A percentile compares a stretch with the other conserved stretches of the same genome.
These are phyloP conservation scores for Acrobasis consociella DNA, from an alignment of 2,888 invertebrate genomes.

Conservation along the genomic window DNA sequence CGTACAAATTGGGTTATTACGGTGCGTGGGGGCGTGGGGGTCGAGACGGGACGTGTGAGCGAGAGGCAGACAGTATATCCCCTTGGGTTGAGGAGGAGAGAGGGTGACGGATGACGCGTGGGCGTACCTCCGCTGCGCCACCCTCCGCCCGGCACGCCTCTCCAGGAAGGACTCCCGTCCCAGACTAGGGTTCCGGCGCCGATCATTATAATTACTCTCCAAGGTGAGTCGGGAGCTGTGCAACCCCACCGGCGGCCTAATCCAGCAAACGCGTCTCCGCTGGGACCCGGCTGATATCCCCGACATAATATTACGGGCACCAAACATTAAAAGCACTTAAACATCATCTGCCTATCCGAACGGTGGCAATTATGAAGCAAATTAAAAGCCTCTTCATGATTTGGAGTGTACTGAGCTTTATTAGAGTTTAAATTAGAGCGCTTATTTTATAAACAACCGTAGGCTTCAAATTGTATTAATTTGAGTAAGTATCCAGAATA, in stretches of 20 bases:
- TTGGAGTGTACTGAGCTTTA: constrained; percentile 54
- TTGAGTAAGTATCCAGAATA: background rate
- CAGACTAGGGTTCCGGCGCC: constrained; percentile 77
- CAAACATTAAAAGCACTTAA: constrained; percentile 72
- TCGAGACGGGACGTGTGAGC: constrained; percentile 64
- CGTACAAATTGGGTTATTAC: constrained; percentile 84
- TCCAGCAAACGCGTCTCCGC: constrained; percentile 66
- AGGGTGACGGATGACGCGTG: constrained; percentile 62
- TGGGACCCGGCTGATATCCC: constrained; percentile 68
- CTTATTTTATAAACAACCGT: constrained; percentile 25
- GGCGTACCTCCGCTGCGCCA: constrained; percentile 77
- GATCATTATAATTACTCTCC: constrained; percentile 83
- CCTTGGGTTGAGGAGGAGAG: constrained; percentile 39
- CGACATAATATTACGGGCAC: constrained; percentile 63
- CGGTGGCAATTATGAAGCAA: constrained; percentile 64
- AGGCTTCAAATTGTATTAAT: constrained; percentile 11
- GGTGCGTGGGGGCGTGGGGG: constrained; percentile 73
- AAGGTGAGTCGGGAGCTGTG: constrained; percentile 75
- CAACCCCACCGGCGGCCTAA: constrained; percentile 69
- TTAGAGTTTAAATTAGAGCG: constrained; percentile 48
- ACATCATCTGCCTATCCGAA: constrained; percentile 64
- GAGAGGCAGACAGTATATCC: constrained; percentile 44
- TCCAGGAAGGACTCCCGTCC: constrained; percentile 77
- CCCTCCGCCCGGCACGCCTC: constrained; percentile 75
- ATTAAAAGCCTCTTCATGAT: constrained; percentile 63